Evolutionary conservation across 2,113 vertebrate species (phyloP), one percentile per base, ranked within the genome.

Genomic region (Taxidea taxus): DNA sequence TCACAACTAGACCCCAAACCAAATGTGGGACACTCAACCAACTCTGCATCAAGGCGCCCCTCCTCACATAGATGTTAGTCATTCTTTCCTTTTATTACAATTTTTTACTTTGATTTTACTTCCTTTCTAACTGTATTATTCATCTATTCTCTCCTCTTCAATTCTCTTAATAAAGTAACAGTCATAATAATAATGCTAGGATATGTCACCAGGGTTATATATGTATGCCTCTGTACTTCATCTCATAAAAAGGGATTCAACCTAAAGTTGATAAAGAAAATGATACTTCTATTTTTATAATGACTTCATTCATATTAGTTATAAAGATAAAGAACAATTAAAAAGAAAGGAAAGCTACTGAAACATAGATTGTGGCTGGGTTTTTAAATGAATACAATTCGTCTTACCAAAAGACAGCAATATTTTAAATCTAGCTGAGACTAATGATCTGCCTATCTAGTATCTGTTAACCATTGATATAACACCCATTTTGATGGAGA

Each of bases 261-360:
- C 7, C n/a, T 60, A 56, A 89, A 81, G 39, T 92, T 86, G 66
- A 87, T 86, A 80, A 84, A 70, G 78, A 85, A 92, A 74, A 85
- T 74, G 23, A 85, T 85, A 84, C 23, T 81, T 89, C 14, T 88
- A 60, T 95, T 94, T 93, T 62, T 90, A 64, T 70, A 90, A 81
- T 66, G 85, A 83, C 23, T 86, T 94, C 25, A 78, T 91, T 95
- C 18, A 64, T 92, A 23, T 95, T 49, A 81, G n/a, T 95, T 78
- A 95, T 81, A 92, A 77, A 93, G 83, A 91, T 93, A 82, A 96
- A 93, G 39, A 83, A 83, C 66, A 97, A 91, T 80, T 92, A 39
- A 96, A 92, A 95, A 96, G 47, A 94, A 94, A 74, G 54, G 64
- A 87, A 92, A 90, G 16, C 47, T 96, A 58, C 82, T 60, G 87